Conservation (phyloP, 2,888 invertebrate species). For the Pristionchus exspectatus region DNA sequence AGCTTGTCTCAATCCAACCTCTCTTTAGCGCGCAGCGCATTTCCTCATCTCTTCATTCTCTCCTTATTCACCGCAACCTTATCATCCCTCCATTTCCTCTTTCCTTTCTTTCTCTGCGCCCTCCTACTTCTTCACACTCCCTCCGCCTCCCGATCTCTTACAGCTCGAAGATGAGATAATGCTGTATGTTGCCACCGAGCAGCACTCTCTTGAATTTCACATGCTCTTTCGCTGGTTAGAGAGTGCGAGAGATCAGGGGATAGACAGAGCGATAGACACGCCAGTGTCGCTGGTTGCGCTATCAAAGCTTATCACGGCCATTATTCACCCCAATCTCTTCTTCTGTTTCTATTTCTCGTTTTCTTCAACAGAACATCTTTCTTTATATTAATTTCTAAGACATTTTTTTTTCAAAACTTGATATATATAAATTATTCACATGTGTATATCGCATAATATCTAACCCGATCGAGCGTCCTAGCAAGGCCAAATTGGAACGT, state of each 20-base stretch:
- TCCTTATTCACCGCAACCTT: not conserved
- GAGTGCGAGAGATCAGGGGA: not conserved
- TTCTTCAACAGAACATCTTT: not conserved
- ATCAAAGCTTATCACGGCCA: not conserved
- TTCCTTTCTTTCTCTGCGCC: slow-evolving; percentile 15
- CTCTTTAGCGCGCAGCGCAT: not conserved
- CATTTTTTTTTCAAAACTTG: too few relatives aligned
- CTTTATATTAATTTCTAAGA: too few relatives aligned
- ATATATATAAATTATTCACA: too few relatives aligned
- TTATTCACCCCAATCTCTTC: not conserved
- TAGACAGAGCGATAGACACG: not conserved
- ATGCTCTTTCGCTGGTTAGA: not conserved
- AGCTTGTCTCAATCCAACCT: too few relatives aligned
- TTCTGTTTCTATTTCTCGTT: not conserved
- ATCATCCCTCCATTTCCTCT: not conserved
- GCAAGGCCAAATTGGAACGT: too few relatives aligned
- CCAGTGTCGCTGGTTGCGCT: not conserved
- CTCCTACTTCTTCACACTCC: not conserved
- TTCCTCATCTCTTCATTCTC: slow-evolving; percentile 18
- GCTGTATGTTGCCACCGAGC: not conserved
- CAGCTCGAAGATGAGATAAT: slow-evolving; percentile 9
- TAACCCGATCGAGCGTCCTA: too few relatives aligned
- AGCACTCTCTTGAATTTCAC: not conserved
- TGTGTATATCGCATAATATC: not conserved
- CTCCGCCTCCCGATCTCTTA: not conserved